phyloP scores from a whole-genome alignment of 2,888 invertebrate genomes.

The Cataglyphis livida region DNA sequence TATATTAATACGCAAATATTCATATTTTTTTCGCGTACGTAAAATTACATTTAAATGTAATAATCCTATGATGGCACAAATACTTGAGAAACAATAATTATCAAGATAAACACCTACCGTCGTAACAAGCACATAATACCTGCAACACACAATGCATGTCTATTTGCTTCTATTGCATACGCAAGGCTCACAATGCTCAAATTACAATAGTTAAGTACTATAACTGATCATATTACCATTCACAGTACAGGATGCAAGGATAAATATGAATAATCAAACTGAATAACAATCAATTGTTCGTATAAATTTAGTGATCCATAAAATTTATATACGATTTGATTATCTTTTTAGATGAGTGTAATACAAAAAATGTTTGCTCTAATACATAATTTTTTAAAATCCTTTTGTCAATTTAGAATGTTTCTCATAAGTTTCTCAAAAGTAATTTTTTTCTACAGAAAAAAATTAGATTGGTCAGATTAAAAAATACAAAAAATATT shows the following conservation, averaged over 20 bases:
- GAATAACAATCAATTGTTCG: slow-evolving; percentile 16
- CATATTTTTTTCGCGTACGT: not conserved
- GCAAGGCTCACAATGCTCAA: slow-evolving; percentile 63
- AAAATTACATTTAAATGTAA: slow-evolving; percentile 10
- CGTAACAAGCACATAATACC: slow-evolving; percentile 25
- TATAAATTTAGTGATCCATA: not conserved
- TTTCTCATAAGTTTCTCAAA: not conserved
- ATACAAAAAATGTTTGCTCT: not conserved
- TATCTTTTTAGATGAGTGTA: not conserved
- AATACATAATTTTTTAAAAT: not conserved
- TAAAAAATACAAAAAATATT: not conserved
- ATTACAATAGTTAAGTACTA: slow-evolving; percentile 44
- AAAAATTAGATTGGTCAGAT: not conserved
- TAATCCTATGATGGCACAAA: not conserved
- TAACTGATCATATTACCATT: slow-evolving; percentile 65
- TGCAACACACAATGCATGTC: slow-evolving; percentile 36
- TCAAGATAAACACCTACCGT: slow-evolving; percentile 24
- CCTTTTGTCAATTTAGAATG: not conserved
- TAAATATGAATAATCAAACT: slow-evolving; percentile 19
- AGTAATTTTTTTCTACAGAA: not conserved
- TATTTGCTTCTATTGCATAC: slow-evolving; percentile 14
- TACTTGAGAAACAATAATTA: slow-evolving; percentile 33
- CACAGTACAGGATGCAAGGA: slow-evolving; percentile 49
- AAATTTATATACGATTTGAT: not conserved
- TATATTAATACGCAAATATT: not conserved